phyloP scores from a whole-genome alignment of 2,113 vertebrate species.

The Andinoacara biseriatus region DNA sequence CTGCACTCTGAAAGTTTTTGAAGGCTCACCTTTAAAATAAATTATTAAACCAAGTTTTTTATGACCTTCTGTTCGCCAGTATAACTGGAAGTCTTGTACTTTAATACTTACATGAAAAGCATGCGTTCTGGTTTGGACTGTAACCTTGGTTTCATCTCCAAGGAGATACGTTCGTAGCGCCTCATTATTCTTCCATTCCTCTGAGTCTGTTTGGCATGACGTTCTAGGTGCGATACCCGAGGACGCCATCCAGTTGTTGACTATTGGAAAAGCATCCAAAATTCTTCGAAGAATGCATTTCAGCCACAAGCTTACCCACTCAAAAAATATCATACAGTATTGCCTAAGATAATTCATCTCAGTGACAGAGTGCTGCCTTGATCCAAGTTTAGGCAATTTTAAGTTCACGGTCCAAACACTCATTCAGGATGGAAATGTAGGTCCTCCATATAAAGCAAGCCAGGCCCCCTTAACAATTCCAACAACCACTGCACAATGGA shows the following conservation, averaged over 20 bases:
- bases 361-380: neutral
- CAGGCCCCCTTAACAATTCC: neutral
- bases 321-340: conserved; percentile 30
- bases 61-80: neutral
- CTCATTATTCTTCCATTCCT: conserved; percentile 70
- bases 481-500: conserved; percentile 14
- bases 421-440: neutral
- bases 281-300: conserved; percentile 34
- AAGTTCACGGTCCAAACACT: neutral
- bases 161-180: conserved; percentile 64
- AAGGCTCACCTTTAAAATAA: conserved; percentile 72
- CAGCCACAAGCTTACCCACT: conserved; percentile 57
- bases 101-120: conserved; percentile 74
- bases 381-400: neutral
- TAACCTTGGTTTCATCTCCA: conserved; percentile 62
- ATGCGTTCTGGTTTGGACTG: conserved; percentile 76
- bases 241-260: conserved; percentile 1
- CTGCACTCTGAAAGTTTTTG: conserved; percentile 73
- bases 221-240: neutral
- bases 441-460: conserved; percentile 2
- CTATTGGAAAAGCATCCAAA: conserved; percentile 25
- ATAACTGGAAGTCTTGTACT: neutral
- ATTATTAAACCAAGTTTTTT: neutral
- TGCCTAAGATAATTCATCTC: conserved; percentile 55
- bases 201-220: neutral